Evolutionary conservation across 1,140 invertebrate species (phyloP).

Genomic region (Dysdera silvatica): DNA sequence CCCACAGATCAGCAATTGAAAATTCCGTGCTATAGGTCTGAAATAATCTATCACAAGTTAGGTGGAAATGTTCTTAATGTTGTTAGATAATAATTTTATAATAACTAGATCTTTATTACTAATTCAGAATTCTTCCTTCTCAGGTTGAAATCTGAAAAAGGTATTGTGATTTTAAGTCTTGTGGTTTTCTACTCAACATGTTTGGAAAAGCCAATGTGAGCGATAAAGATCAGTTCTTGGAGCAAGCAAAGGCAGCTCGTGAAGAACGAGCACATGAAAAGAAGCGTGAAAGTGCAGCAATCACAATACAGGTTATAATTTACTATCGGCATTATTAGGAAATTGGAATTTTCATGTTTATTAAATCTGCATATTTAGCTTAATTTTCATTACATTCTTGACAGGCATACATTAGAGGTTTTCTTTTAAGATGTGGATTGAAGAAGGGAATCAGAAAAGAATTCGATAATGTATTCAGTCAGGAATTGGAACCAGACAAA

Average conservation of each 20-base stretch:
- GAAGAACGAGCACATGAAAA: conserved; percentile 74
- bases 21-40: too few relatives aligned
- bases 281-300: conserved; percentile 60
- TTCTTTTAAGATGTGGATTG: conserved; percentile 33
- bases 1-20: too few relatives aligned
- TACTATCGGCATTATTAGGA: background rate
- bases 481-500: conserved; percentile 40
- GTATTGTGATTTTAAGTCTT: too few relatives aligned
- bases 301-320: conserved; percentile 56
- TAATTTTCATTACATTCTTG: conserved; percentile 18
- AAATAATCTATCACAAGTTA: too few relatives aligned
- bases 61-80: too few relatives aligned
- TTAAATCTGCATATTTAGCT: conserved; percentile 17
- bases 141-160: too few relatives aligned
- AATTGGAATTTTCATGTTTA: conserved; percentile 35
- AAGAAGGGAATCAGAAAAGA: conserved; percentile 33
- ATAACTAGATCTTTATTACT: too few relatives aligned
- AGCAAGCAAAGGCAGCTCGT: conserved; percentile 68
- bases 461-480: conserved; percentile 33
- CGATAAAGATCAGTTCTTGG: conserved; percentile 40
- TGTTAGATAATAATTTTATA: too few relatives aligned
- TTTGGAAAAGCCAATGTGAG: conserved; percentile 19
- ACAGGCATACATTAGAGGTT: conserved; percentile 37
- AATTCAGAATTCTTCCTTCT: too few relatives aligned
- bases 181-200: conserved; percentile 19